These are phyloP conservation scores for Brienomyrus longianalis DNA, from an alignment of 2,113 vertebrate species.

Conservation along the genomic window DNA sequence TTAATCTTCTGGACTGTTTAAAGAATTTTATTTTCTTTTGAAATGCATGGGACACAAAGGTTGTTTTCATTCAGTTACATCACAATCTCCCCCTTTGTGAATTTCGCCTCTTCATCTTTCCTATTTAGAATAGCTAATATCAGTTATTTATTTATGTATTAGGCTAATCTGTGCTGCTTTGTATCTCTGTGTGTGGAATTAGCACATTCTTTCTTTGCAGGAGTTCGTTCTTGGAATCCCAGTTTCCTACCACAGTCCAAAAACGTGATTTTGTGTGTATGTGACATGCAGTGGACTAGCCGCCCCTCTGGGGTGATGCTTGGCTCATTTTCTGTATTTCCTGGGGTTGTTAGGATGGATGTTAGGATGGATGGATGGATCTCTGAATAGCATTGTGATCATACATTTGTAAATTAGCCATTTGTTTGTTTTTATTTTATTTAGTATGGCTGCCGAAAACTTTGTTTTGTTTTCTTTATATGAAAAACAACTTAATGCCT, in stretches of 20 bases:
- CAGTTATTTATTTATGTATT: neutral
- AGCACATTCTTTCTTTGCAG: neutral
- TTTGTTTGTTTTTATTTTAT: neutral
- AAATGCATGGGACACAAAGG: neutral
- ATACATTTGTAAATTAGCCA: neutral
- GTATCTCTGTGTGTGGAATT: neutral
- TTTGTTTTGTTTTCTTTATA: neutral
- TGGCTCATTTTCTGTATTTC: neutral
- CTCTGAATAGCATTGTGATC: neutral
- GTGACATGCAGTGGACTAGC: neutral
- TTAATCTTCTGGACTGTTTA: conserved; percentile 8
- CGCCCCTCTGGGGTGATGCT: neutral
- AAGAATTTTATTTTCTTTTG: neutral
- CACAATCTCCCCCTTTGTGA: neutral
- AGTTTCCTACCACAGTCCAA: neutral
- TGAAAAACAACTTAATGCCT: neutral
- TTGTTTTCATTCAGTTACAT: neutral
- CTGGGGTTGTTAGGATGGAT: neutral
- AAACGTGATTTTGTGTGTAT: neutral
- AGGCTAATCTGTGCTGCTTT: neutral
- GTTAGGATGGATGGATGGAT: neutral
- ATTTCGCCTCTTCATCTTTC: neutral
- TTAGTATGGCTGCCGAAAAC: neutral
- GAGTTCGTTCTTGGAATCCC: neutral
- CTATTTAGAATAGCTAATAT: neutral